These are phyloP conservation scores for Protobothrops flavoviridis DNA, from an alignment of 2,113 vertebrate genomes.

Conservation along the genomic window DNA sequence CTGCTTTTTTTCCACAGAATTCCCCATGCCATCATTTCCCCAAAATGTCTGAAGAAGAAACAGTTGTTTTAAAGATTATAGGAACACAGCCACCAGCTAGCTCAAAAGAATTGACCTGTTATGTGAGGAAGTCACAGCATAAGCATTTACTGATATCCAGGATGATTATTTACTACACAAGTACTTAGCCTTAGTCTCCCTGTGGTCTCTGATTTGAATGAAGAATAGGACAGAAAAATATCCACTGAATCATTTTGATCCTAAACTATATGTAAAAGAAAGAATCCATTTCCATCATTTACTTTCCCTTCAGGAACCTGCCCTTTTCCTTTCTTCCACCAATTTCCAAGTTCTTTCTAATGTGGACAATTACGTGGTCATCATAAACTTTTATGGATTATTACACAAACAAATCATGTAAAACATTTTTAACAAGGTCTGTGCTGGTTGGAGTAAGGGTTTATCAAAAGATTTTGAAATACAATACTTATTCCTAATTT, in stretches of 20 bases:
- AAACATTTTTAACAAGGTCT: not conserved
- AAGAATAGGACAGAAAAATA: not conserved
- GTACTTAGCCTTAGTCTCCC: not conserved
- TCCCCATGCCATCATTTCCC: not conserved
- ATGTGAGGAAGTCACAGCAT: not conserved
- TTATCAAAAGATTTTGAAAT: not conserved
- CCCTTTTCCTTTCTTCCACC: not conserved
- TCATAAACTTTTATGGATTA: not conserved
- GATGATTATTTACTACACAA: not conserved
- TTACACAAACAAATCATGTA: not conserved
- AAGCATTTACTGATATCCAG: not conserved
- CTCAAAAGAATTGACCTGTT: not conserved
- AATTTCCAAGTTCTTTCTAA: not conserved
- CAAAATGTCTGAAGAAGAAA: slow-evolving; percentile 25
- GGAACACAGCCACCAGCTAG: slow-evolving; percentile 22
- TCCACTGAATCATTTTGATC: not conserved
- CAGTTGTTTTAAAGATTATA: not conserved
- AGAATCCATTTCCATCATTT: not conserved
- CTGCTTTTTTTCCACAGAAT: not conserved
- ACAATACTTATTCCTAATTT: not conserved
- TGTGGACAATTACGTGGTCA: not conserved
- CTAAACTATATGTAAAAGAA: not conserved
- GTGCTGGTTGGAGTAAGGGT: not conserved
- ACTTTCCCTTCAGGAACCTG: not conserved
- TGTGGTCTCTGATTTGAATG: not conserved